Conservation (phyloP, 2,113 vertebrate genomes). For the Dasypus novemcinctus region DNA sequence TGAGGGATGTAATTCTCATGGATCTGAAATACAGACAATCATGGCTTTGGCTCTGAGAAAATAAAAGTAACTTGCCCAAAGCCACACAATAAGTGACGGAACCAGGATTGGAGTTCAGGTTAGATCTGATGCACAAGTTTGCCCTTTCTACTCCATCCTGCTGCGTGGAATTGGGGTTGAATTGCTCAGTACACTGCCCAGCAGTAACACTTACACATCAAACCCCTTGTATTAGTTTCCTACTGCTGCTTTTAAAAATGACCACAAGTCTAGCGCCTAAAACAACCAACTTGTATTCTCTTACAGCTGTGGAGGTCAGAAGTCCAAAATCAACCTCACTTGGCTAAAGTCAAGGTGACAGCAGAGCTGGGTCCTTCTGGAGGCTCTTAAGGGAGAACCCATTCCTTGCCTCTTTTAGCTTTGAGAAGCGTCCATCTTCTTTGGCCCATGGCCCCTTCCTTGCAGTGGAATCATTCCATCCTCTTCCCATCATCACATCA, state of each 20-base stretch:
- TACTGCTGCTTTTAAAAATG: background rate
- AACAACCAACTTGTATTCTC: background rate
- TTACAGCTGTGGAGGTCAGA: background rate
- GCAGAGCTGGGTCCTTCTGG: background rate
- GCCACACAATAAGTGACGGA: background rate
- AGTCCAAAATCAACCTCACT: background rate
- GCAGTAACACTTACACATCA: background rate
- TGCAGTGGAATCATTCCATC: too few relatives aligned
- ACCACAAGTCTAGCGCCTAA: background rate
- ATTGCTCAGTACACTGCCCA: background rate
- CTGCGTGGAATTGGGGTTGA: background rate
- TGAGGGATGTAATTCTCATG: background rate
- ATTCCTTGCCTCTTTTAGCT: background rate
- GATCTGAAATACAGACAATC: background rate
- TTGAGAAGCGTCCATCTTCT: background rate
- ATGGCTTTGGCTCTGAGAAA: background rate
- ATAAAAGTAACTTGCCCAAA: background rate
- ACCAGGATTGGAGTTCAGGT: background rate
- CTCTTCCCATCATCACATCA: background rate
- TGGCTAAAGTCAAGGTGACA: background rate
- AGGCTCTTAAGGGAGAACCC: background rate
- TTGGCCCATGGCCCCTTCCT: background rate
- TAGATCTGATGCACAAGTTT: background rate
- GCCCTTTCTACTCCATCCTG: background rate
- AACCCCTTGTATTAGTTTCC: background rate